These are phyloP conservation scores for Enteromius paludinosus DNA, from an alignment of 2,797 vertebrate genomes.

Conservation along the genomic window DNA sequence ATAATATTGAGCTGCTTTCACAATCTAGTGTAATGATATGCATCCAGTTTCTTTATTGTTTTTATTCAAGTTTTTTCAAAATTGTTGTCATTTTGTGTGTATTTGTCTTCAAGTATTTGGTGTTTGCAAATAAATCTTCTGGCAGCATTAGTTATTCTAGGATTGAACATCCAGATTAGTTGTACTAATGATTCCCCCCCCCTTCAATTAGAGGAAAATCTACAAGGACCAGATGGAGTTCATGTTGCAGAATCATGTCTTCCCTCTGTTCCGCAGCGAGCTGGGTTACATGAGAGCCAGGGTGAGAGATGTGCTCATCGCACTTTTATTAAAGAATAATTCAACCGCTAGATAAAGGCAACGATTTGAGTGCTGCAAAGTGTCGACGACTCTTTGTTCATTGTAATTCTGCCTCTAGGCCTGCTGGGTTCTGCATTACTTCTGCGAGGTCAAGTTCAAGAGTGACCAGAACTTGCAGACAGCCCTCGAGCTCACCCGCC, in stretches of 20 bases:
- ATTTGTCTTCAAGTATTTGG: not conserved
- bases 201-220: conserved; percentile 89
- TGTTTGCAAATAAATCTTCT: not conserved
- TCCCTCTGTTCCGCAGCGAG: conserved; percentile 95
- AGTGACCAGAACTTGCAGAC: conserved; percentile 97
- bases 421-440: conserved; percentile 99
- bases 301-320: conserved; percentile 75
- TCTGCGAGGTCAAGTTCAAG: conserved; percentile 99
- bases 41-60: too few species aligned
- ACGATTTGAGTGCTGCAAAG: not conserved
- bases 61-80: too few species aligned
- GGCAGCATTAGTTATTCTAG: not conserved
- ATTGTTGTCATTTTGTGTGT: not conserved
- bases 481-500: conserved; percentile 91
- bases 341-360: not conserved
- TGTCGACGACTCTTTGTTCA: too few species aligned
- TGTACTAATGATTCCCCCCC: not conserved
- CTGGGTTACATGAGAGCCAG: conserved; percentile 99
- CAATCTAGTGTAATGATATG: too few species aligned
- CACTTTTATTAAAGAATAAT: not conserved
- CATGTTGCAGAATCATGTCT: conserved; percentile 98
- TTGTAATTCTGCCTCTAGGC: conserved; percentile 76
- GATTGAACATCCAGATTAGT: not conserved
- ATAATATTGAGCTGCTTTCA: not conserved
- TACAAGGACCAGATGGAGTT: conserved; percentile 99